Evolutionary conservation across 2,113 vertebrate species (phyloP), one percentile per base, ranked within the genome.

Genomic region (Chloropsis hardwickii): DNA sequence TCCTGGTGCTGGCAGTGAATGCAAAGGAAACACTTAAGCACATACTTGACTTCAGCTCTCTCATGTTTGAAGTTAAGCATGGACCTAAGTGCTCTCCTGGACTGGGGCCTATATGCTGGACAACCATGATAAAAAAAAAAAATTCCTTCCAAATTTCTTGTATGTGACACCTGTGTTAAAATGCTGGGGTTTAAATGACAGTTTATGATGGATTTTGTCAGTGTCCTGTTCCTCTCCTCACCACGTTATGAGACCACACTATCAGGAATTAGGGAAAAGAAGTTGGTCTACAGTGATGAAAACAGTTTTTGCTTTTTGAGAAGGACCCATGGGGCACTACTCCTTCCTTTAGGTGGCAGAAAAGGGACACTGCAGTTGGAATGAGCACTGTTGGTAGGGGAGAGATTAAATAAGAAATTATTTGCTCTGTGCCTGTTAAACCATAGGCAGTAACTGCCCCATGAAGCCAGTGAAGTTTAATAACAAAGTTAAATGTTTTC

Each of bases 51-150:
- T 94, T 51, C 39, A 73, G 12, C 92, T 94, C 85, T 79, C 37
- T 14, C 67, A 6, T 48, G 85, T 93, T 86, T 92, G 92, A 86
- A 94, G 94, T 78, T 31, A 83, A 96, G 92, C 92, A 44, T 47
- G 88, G 78, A 95, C n/a, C 35, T 76, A 95, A 95, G 94, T 91
- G 91, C 79, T 94, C 74, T 74, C 60, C 88, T 97, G 95, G 93
- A 96, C 88, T 18, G 71, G 19, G 93, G 92, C 90, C 92, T 92
- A 9, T 56, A 15, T 8, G 72, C 79, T 31, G 79, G 44, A 66
- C 57, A 65, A 44, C 40, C 50, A 80, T 3, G 42, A 86, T 69
- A 17, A 73, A 83, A 35, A 69, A 29, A 40, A 40, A 10, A 35
- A 57, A 61, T 3, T 45, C 65, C 62, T 70, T 54, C 54, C 33